These are phyloP conservation scores for Orius laevigatus DNA, from an alignment of 1,140 invertebrate genomes.

Conservation along the genomic window DNA sequence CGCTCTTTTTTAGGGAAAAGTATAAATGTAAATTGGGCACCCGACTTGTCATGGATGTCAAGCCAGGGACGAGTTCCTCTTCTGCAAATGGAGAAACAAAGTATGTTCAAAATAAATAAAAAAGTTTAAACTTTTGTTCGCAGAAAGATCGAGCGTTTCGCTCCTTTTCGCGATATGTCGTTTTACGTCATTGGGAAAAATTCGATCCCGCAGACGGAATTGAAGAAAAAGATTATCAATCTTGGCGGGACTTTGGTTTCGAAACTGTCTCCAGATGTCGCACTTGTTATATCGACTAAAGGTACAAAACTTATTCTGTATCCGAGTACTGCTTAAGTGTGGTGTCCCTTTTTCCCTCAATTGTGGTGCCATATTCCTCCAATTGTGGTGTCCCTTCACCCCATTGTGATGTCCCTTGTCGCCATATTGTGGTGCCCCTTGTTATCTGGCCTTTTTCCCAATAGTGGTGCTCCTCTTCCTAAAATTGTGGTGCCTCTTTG, in stretches of 20 bases:
- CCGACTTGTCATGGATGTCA: too few relatives aligned
- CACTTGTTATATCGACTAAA: constrained; percentile 59
- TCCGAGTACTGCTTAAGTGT: too few relatives aligned
- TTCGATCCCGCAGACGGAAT: constrained; percentile 36
- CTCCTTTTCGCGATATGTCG: constrained; percentile 59
- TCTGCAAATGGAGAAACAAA: constrained; percentile 2
- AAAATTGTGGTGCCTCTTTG: too few relatives aligned
- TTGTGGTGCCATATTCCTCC: too few relatives aligned
- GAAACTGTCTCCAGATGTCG: constrained; percentile 45
- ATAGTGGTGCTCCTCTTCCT: too few relatives aligned
- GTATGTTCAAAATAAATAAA: background rate
- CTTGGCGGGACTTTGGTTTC: constrained; percentile 57
- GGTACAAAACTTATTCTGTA: too few relatives aligned
- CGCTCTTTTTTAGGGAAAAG: constrained; percentile 28
- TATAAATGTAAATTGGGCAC: constrained; percentile 55
- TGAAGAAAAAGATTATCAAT: constrained; percentile 50
- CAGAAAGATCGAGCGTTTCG: constrained; percentile 21
- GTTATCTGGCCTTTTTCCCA: too few relatives aligned
- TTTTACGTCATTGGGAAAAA: constrained; percentile 57
- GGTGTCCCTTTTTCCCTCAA: too few relatives aligned
- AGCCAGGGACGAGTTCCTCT: too few relatives aligned
- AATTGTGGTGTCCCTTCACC: too few relatives aligned
- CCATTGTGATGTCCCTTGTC: too few relatives aligned
- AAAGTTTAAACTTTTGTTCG: background rate
- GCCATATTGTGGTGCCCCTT: too few relatives aligned